Evolutionary conservation across 2,113 vertebrate species (phyloP).

Genomic region (Menidia beryllina): DNA sequence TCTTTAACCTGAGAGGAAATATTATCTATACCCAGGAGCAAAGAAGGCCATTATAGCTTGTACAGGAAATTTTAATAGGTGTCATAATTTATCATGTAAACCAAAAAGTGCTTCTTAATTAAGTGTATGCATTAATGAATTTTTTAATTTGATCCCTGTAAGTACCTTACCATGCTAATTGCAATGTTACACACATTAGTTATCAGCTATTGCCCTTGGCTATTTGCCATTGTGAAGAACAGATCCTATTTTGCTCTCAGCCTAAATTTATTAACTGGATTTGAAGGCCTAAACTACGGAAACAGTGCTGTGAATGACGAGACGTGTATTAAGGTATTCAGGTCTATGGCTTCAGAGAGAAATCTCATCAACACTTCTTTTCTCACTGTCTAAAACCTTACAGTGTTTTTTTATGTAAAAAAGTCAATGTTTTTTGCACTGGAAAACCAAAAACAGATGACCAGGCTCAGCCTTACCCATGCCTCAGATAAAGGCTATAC

Average conservation of each 20-base stretch:
- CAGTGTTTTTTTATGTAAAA: not conserved
- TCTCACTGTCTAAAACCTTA: not conserved
- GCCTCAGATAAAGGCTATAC: constrained; percentile 9
- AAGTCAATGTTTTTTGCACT: not conserved
- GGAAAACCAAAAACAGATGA: no score
- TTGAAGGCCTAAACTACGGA: constrained; percentile 71
- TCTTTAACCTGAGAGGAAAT: constrained; percentile 88
- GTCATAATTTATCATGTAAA: constrained; percentile 99
- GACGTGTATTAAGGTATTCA: no score
- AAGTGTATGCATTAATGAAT: constrained; percentile 99
- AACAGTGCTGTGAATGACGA: constrained; percentile 8
- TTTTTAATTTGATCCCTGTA: constrained; percentile 99
- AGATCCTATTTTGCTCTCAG: constrained; percentile 76
- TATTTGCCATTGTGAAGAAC: constrained; percentile 93
- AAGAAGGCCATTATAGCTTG: constrained; percentile 94
- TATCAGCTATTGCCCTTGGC: constrained; percentile 99
- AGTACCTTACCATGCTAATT: constrained; percentile 99
- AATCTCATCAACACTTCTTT: no score
- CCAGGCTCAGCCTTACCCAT: not conserved
- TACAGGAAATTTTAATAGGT: constrained; percentile 99
- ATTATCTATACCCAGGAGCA: constrained; percentile 90
- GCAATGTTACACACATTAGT: constrained; percentile 99
- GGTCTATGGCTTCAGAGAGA: no score
- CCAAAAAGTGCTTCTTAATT: constrained; percentile 99
- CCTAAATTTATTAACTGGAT: constrained; percentile 94